Evolutionary conservation across 1,140 invertebrate genomes (phyloP), one percentile per base, ranked within the genome.

Genomic region (Gryllus bimaculatus): DNA sequence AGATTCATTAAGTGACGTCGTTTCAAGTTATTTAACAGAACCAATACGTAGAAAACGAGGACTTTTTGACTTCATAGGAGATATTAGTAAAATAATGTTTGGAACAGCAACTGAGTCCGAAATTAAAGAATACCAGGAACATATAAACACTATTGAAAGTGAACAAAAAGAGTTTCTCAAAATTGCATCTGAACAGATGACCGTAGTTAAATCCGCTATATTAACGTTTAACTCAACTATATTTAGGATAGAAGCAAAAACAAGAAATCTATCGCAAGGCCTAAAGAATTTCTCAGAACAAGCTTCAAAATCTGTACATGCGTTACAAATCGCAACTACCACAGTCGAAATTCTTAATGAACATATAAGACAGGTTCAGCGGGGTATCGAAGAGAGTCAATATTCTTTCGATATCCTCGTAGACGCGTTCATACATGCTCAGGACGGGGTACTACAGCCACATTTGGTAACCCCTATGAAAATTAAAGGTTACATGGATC

Each of bases 371-470:
- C 8, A 47, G 15, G 18, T 47, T 8, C 26, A 76, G 18, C 39
- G 75, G 48, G 75, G 75, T 7, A 10, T 76, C 2, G 75, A 76
- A 3, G 75, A 76, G 48, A 76, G 75, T 76, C 10, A 76, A 47
- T 47, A 76, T 15, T 47, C 75, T 2, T 76, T 76, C 39, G 39
- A 76, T 13, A 76, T 76, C 8, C 18, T 48, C 8, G n/a, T 76
- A 76, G 75, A 76, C 39, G 75, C 75, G 4, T 76, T 76, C 6
- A 47, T 76, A 1, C 75, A 76, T n/a, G 75, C 75, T n/a, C 26
- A 76, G 18, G 8, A 47, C 39, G 75, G 75, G 12, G 13, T 47
- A 7, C 7, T 76, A 47, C 75, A 76, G 47, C 75, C 75, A 76
- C 75, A 47, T n/a, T n/a, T 8, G 39, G 15, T 76, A 2, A 76